phyloP scores from a whole-genome alignment of 2,113 vertebrate species.

The Isurus oxyrinchus region DNA sequence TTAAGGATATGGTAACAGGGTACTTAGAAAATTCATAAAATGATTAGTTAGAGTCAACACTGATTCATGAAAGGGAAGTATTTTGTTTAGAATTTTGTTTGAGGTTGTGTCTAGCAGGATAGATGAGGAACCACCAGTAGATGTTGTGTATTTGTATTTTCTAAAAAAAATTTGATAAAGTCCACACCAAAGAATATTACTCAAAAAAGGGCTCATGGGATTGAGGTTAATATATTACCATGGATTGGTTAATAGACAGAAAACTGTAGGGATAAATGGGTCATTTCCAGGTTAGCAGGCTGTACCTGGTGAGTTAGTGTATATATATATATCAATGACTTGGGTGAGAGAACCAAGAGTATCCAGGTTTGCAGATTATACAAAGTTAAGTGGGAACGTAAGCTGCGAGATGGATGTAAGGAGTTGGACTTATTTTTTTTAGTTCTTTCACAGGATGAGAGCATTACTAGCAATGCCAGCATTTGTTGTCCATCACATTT shows the following conservation, averaged over 20 bases:
- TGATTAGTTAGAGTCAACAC: not conserved
- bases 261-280: no score
- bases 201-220: not conserved
- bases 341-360: no score
- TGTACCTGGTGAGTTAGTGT: no score
- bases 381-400: not conserved
- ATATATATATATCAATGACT: no score
- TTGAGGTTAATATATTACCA: not conserved
- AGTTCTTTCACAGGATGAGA: no score
- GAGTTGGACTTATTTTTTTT: not conserved
- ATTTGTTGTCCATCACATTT: no score
- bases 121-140: not conserved
- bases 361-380: no score
- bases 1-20: not conserved
- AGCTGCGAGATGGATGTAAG: not conserved
- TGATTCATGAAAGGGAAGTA: not conserved
- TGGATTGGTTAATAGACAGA: not conserved
- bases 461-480: no score
- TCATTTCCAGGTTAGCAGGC: no score
- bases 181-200: not conserved
- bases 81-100: not conserved
- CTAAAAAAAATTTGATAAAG: not conserved
- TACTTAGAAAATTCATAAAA: not conserved
- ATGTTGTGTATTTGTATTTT: not conserved
- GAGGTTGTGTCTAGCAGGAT: not conserved